Evolutionary conservation across 2,888 invertebrate genomes (phyloP).

Genomic region (Smittia sp.): DNA sequence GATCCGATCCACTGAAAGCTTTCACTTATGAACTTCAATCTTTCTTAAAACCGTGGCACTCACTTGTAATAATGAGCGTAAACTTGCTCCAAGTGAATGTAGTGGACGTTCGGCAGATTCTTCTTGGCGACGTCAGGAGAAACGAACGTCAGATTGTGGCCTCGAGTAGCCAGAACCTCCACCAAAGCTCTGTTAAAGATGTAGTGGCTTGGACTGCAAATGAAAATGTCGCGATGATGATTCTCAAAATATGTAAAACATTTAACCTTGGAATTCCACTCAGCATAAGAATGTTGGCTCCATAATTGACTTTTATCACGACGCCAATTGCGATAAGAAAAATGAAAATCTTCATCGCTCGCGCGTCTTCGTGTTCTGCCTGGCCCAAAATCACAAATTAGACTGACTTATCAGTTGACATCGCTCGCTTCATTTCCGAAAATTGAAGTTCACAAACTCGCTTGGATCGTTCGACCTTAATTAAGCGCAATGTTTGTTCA

Average conservation of each 20-base stretch:
- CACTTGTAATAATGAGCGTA: slow-evolving; percentile 30
- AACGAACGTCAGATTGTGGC: slow-evolving; percentile 6
- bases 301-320: slow-evolving; percentile 29
- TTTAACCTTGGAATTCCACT: slow-evolving; percentile 30
- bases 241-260: background rate
- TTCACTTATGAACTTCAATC: background rate
- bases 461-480: too few species aligned
- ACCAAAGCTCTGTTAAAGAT: slow-evolving; percentile 41
- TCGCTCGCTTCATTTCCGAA: too few species aligned
- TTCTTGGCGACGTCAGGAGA: background rate
- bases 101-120: background rate
- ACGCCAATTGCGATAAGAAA: too few species aligned
- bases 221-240: background rate
- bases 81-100: background rate
- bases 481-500: too few species aligned
- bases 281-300: background rate
- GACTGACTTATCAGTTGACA: too few species aligned
- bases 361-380: too few species aligned
- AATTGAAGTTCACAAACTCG: too few species aligned
- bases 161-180: background rate
- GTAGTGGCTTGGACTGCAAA: slow-evolving; percentile 6
- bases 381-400: too few species aligned
- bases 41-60: background rate
- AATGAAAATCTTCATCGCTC: too few species aligned
- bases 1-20: slow-evolving; percentile 10